These are phyloP conservation scores for Acipenser oxyrinchus DNA, from an alignment of 2,797 vertebrate genomes.

Conservation along the genomic window DNA sequence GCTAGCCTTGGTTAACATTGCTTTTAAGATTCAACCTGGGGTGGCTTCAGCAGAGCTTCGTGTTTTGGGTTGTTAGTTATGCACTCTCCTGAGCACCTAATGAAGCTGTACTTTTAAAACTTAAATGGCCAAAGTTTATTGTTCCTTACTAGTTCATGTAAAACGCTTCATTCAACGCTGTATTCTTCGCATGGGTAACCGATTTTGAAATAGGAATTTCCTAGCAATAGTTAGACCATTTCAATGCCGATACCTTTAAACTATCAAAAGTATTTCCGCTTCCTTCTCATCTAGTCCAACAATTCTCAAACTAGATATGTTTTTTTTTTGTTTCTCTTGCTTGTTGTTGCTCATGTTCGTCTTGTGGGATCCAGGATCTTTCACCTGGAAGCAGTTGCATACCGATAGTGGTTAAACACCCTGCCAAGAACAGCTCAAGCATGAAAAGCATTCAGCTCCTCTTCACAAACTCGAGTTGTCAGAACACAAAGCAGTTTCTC, in stretches of 20 bases:
- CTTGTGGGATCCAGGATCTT: constrained; percentile 25
- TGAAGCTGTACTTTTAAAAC: no score
- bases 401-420: constrained; percentile 51
- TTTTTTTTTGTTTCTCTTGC: constrained; percentile 7
- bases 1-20: no score
- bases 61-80: no score
- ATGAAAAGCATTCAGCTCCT: constrained; percentile 40
- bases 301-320: background rate
- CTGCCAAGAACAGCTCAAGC: constrained; percentile 47
- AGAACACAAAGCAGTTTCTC: constrained; percentile 61
- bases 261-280: background rate
- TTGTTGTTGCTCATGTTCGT: background rate
- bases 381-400: constrained; percentile 48
- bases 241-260: background rate
- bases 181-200: no score
- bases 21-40: no score
- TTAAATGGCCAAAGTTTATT: no score
- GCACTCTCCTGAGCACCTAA: no score
- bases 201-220: background rate
- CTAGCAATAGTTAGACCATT: background rate
- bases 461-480: constrained; percentile 48
- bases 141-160: no score
- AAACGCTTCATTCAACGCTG: no score
- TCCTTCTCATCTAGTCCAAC: no score
- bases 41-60: no score